Evolutionary conservation across 2,888 invertebrate species (phyloP).

Genomic region (Salpingus planirostris): DNA sequence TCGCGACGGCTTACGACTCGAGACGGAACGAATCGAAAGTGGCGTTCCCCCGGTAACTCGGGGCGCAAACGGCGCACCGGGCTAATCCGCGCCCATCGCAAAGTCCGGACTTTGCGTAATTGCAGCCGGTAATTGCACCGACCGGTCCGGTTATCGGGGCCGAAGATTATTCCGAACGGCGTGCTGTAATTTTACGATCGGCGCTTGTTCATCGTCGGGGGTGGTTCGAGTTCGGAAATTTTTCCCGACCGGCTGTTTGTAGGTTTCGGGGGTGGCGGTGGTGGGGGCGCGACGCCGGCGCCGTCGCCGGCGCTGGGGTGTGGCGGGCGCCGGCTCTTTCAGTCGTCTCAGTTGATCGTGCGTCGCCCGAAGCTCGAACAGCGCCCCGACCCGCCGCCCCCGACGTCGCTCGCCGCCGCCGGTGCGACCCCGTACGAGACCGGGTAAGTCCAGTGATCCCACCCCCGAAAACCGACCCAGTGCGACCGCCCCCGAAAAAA

Average conservation of each 20-base stretch:
- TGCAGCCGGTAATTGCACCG: not conserved
- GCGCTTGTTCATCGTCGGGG: not conserved
- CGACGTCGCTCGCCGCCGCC: not conserved
- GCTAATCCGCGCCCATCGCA: slow-evolving; percentile 15
- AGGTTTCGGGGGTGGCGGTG: slow-evolving; percentile 16
- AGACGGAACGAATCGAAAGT: slow-evolving; percentile 12
- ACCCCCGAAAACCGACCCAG: not conserved
- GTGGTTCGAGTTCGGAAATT: no score
- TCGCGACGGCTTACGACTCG: slow-evolving; percentile 5
- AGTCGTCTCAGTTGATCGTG: slow-evolving; percentile 38
- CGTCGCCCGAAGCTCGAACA: slow-evolving; percentile 29
- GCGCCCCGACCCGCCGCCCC: slow-evolving; percentile 13
- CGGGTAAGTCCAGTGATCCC: no score
- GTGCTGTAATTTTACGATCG: not conserved
- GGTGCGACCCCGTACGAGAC: not conserved
- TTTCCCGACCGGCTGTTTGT: slow-evolving; percentile 20
- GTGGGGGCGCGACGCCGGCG: slow-evolving; percentile 35
- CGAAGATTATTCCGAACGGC: no score
- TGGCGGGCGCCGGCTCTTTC: slow-evolving; percentile 38
- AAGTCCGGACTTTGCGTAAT: not conserved
- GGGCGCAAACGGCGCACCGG: slow-evolving; percentile 23
- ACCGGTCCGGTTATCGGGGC: no score
- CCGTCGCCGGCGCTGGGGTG: slow-evolving; percentile 36
- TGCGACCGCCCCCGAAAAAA: slow-evolving; percentile 1
- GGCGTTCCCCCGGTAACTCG: slow-evolving; percentile 14